Base-by-base conservation (phyloP, 2,113 vertebrate genomes). In the Larimichthys crocea region DNA sequence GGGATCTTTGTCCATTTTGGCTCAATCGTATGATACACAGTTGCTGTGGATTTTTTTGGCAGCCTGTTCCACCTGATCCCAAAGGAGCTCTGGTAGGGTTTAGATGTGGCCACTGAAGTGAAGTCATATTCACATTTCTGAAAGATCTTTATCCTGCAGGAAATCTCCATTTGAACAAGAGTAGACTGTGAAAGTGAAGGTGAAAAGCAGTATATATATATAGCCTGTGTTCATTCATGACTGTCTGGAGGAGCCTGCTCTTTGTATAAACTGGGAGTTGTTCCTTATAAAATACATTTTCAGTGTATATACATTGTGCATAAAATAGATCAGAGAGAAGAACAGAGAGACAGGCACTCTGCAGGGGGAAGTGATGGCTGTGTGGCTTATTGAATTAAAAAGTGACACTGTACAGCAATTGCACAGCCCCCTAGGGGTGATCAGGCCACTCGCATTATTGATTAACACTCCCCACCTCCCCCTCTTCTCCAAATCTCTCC, bases 391-490 rank as follows among this genome's bases (percentile, higher is more conserved):
- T 83, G 69, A 86, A 86, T 81, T 76, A 52, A 84, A 88, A 80
- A 79, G 72, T 70, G 59, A 87, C 71, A 76, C 73, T 74, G 64
- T 78, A 82, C 80, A 81, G 82, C 69, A 73, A 84, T 77, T 84
- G 84, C 8, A 2, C 60, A 52, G 65, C 42, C 75, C 80, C 72
- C 68, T 46, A 72, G 40, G 77, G 79, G 70, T 71, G 57, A 92
- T 84, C 79, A 78, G 82, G 42, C 82, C 57, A 74, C 77, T 85
- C 73, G 52, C 69, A 53, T 75, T 86, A 86, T 84, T 85, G 84
- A 92, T 91, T 78, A 88, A 73, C 6, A 2, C 74, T 57, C 31
- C 29, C 61, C 84, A 59, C 57, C 26, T 44, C 56, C 31, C n/a
- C 46, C 1, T 20, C 46, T 24, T 29, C 79, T 65, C 79, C 52